These are phyloP conservation scores for Parapsyche elsis DNA, from an alignment of 1,140 invertebrate genomes.

Conservation along the genomic window DNA sequence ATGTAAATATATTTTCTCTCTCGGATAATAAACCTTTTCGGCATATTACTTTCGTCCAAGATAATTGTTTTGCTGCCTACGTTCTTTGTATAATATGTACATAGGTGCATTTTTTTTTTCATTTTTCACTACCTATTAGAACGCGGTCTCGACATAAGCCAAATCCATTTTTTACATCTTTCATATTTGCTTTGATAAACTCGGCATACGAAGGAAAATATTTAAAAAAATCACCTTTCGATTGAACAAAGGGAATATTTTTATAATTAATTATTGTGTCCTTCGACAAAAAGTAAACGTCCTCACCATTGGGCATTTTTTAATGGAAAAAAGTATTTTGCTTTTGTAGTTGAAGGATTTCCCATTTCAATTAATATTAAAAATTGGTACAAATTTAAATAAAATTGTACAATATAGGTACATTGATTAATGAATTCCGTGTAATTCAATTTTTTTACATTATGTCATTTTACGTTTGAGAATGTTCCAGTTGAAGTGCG, in stretches of 20 bases:
- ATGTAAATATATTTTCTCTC: constrained; percentile 2
- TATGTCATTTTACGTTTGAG: no score
- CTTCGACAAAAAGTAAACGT: background rate
- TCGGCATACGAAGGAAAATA: background rate
- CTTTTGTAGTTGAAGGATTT: no score
- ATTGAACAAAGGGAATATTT: constrained; percentile 9
- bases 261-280: constrained; percentile 5
- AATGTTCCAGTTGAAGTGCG: no score
- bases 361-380: no score
- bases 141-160: background rate
- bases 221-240: constrained; percentile 5
- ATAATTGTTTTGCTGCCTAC: constrained; percentile 18
- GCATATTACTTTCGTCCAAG: constrained; percentile 19
- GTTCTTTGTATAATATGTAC: background rate
- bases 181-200: constrained; percentile 12
- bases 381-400: no score
- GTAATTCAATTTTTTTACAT: no score
- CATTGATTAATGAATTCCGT: no score
- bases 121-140: background rate
- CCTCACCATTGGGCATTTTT: no score
- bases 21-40: constrained; percentile 23
- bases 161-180: background rate
- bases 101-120: background rate
- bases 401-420: no score
- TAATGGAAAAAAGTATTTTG: no score